phyloP scores from a whole-genome alignment of 2,113 vertebrate genomes.

The Bothrops jararaca region DNA sequence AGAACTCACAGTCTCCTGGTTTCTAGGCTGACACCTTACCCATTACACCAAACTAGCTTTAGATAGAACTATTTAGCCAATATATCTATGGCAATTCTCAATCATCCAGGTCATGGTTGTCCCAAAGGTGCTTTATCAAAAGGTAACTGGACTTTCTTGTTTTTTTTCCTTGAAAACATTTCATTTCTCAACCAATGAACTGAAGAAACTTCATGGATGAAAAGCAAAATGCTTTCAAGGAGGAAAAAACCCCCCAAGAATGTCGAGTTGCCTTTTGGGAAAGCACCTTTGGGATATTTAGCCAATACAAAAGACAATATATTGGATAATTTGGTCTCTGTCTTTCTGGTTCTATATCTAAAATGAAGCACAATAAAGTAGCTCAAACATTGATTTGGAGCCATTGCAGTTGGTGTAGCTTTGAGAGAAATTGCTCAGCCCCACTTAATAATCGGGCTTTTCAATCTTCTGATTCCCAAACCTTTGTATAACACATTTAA shows the following conservation, averaged over 20 bases:
- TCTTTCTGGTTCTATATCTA: background rate
- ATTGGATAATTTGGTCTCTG: background rate
- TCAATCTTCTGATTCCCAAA: background rate
- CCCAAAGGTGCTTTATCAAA: background rate
- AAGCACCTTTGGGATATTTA: background rate
- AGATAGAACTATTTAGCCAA: background rate
- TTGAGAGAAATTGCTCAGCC: background rate
- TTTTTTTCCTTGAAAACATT: background rate
- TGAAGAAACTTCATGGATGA: background rate
- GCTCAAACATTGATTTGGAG: background rate
- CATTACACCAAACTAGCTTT: background rate
- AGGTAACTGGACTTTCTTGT: background rate
- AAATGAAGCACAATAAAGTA: background rate
- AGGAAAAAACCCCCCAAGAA: background rate
- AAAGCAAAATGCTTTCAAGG: background rate
- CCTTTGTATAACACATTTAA: background rate
- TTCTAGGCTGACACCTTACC: background rate
- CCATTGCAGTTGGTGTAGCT: background rate
- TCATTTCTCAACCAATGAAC: background rate
- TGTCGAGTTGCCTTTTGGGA: background rate
- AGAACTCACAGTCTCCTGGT: background rate
- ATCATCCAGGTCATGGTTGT: background rate
- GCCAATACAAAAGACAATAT: background rate
- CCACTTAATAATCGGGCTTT: background rate
- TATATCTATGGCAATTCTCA: background rate